These are phyloP conservation scores for Petromus typicus DNA, from an alignment of 2,113 vertebrate species.

Conservation along the genomic window DNA sequence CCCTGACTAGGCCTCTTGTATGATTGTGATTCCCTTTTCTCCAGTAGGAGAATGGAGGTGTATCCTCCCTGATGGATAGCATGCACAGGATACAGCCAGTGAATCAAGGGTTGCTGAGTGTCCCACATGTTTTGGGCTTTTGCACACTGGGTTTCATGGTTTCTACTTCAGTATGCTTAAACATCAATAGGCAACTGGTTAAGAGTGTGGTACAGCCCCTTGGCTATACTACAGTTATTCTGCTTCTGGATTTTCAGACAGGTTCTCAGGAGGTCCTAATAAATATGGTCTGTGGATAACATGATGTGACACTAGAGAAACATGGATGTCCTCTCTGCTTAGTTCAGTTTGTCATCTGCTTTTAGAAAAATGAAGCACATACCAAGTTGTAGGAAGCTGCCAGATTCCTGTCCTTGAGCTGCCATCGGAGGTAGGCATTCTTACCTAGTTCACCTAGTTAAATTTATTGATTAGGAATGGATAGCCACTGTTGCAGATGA, in stretches of 20 bases:
- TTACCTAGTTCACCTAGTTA: fast-evolving
- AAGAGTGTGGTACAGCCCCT: background rate
- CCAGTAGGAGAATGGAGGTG: background rate
- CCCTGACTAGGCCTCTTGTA: background rate
- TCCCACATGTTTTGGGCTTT: too few species aligned
- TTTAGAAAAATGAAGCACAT: background rate
- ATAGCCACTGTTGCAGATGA: background rate
- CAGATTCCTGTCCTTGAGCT: background rate
- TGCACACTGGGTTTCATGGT: too few species aligned
- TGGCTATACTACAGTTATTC: background rate
- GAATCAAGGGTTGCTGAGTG: background rate
- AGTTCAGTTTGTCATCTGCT: background rate
- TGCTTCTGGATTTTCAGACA: background rate
- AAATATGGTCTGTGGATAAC: too few species aligned
- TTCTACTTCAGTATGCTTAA: background rate
- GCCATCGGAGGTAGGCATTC: background rate
- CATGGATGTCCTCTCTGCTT: background rate
- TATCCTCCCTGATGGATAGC: background rate
- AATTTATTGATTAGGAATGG: background rate
- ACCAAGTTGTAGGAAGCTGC: background rate
- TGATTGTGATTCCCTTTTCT: background rate
- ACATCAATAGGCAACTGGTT: background rate
- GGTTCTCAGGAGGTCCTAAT: background rate
- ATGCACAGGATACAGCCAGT: background rate
- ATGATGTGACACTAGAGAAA: background rate